Evolutionary conservation across 2,888 invertebrate species (phyloP), one percentile per base, ranked within the genome.

Genomic region (Brachyopa scutellaris): DNA sequence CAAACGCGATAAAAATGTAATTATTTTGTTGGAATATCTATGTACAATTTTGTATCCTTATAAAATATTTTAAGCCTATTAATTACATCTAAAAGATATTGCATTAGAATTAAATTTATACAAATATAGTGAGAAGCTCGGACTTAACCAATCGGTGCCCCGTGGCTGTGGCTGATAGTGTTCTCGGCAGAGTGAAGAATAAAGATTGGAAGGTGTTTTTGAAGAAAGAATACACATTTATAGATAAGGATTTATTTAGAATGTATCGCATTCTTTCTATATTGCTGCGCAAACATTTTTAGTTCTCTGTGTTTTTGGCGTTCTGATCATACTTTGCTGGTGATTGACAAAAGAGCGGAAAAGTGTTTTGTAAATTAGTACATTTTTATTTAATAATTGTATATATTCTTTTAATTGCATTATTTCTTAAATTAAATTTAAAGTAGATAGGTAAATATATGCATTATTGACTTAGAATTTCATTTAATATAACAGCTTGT

Each of bases 1-100:
- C 33, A 55, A 67, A 47, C 55, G 26, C 23, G 29, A 69, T 21
- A 40, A 36, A 29, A 70, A 49, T 49, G 70, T 61, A 70, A 70
- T 21, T 61, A 57, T 70, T 59, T 17, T 55, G 7, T 40, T 23
- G 13, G 6, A 0, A 5, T 31, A 8, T 59, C 3, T 29, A 17
- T 55, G 29, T 21, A 31, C 36, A 62, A 13, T 49, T 51, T 29
- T 31, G n/a, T 36, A 57, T 55, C 26, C 36, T n/a, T 11, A 47
- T 42, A 2, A 23, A 17, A 36, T 17, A 5, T 19, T 7, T 42
- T 0, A 2, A 17, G 9, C 3, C 5, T 7, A 11, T 33, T 42
- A 0, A 15, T 53, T n/a, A 8, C 42, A 67, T 67, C 31, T 4
- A 45, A 19, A 55, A 21, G 21, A 13, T 21, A 0, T 26, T 17